Evolutionary conservation across 2,113 vertebrate species (phyloP).

Genomic region (Puma concolor): DNA sequence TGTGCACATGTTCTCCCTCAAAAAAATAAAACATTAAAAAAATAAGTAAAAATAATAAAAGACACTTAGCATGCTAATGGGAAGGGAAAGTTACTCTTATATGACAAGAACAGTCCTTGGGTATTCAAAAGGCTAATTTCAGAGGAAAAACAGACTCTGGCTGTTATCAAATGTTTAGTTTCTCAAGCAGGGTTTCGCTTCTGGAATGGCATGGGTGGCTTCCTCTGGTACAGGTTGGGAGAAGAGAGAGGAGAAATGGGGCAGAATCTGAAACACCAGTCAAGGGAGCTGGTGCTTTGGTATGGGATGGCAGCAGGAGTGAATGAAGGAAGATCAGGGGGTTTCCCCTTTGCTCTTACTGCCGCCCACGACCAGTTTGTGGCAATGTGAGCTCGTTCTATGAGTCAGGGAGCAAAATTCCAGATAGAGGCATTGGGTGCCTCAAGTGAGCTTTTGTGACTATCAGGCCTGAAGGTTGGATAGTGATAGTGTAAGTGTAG

Average conservation of each 20-base stretch:
- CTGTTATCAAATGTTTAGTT: not conserved
- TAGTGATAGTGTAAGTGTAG: not conserved
- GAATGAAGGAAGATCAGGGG: not conserved
- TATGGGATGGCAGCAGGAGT: not conserved
- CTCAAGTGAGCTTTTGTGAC: not conserved
- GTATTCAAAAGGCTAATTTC: slow-evolving; percentile 33
- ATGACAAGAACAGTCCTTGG: not conserved
- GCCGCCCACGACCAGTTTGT: not conserved
- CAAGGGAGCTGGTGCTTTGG: not conserved
- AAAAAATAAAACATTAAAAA: not conserved
- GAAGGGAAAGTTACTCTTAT: not conserved
- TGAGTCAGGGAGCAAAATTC: not conserved
- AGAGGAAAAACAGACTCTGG: not conserved
- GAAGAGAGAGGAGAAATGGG: not conserved
- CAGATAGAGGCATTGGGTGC: not conserved
- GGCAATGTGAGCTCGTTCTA: not conserved
- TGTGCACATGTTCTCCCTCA: not conserved
- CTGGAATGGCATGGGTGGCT: not conserved
- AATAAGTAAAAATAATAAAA: not conserved
- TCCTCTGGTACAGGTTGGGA: not conserved
- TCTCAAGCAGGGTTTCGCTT: not conserved
- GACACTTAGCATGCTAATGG: not conserved
- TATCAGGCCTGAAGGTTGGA: not conserved
- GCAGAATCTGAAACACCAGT: not conserved
- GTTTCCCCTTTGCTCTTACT: not conserved